These are phyloP conservation scores for Dynastes tityus DNA, from an alignment of 2,888 invertebrate species.

Conservation along the genomic window DNA sequence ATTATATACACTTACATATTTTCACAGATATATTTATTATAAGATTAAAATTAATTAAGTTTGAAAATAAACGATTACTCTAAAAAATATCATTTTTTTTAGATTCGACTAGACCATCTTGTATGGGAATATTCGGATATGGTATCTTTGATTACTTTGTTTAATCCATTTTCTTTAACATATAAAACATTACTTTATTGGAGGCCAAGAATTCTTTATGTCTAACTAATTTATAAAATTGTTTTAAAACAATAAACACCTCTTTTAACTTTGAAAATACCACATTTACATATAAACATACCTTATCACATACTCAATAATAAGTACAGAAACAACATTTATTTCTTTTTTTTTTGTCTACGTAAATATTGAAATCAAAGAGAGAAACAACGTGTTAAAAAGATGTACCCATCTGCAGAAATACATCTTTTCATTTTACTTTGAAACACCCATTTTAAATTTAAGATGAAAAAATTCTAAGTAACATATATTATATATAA, in stretches of 20 bases:
- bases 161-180: slow-evolving; percentile 36
- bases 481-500: slow-evolving; percentile 13
- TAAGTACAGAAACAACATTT: slow-evolving; percentile 43
- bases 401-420: not conserved
- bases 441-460: slow-evolving; percentile 15
- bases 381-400: slow-evolving; percentile 22
- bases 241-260: slow-evolving; percentile 44
- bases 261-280: slow-evolving; percentile 43
- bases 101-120: slow-evolving; percentile 48
- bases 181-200: slow-evolving; percentile 45
- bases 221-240: slow-evolving; percentile 44
- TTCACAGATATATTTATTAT: slow-evolving; percentile 23
- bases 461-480: slow-evolving; percentile 8
- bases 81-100: slow-evolving; percentile 43
- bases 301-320: slow-evolving; percentile 45
- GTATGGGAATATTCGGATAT: slow-evolving; percentile 51
- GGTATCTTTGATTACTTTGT: slow-evolving; percentile 48
- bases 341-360: slow-evolving; percentile 26
- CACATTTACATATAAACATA: slow-evolving; percentile 47
- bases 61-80: slow-evolving; percentile 28
- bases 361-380: not conserved
- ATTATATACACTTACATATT: slow-evolving; percentile 32
- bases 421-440: slow-evolving; percentile 7
- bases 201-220: slow-evolving; percentile 42
- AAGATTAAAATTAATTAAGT: slow-evolving; percentile 23